These are phyloP conservation scores for Drosophila bunnanda DNA, from an alignment of 2,888 invertebrate genomes.

Conservation along the genomic window DNA sequence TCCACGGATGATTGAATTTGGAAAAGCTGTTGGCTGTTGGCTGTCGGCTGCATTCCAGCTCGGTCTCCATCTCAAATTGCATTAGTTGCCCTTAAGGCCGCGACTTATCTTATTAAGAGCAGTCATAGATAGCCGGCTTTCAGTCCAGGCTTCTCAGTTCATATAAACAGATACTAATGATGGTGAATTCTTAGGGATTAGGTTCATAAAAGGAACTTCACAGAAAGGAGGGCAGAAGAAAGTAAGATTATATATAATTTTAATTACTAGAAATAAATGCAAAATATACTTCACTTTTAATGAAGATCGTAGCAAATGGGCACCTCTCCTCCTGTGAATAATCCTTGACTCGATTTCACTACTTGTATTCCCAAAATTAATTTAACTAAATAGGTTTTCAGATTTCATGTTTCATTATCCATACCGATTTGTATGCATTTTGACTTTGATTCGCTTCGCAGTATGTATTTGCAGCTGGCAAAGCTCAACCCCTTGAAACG, in stretches of 20 bases:
- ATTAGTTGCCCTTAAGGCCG: constrained; percentile 56
- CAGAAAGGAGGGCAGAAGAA: neutral
- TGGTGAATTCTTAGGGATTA: neutral
- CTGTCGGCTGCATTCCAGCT: constrained; percentile 35
- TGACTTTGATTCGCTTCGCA: neutral
- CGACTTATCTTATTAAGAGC: constrained; percentile 64
- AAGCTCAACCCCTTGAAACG: neutral
- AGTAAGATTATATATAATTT: neutral
- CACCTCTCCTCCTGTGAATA: no score
- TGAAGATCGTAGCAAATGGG: no score
- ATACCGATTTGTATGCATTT: neutral
- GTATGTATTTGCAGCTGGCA: neutral
- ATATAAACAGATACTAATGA: neutral
- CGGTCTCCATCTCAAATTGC: constrained; percentile 54
- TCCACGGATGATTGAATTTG: constrained; percentile 74
- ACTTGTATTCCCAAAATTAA: neutral
- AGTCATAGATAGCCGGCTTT: constrained; percentile 40
- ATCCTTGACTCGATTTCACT: neutral
- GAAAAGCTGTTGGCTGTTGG: constrained; percentile 57
- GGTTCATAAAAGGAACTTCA: neutral
- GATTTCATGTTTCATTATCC: neutral
- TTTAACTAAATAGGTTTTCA: neutral
- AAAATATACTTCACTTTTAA: no score
- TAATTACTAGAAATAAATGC: neutral
- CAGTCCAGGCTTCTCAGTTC: neutral